These are phyloP conservation scores for Pachypeltis micranthus DNA, from an alignment of 1,140 invertebrate genomes.

Conservation along the genomic window DNA sequence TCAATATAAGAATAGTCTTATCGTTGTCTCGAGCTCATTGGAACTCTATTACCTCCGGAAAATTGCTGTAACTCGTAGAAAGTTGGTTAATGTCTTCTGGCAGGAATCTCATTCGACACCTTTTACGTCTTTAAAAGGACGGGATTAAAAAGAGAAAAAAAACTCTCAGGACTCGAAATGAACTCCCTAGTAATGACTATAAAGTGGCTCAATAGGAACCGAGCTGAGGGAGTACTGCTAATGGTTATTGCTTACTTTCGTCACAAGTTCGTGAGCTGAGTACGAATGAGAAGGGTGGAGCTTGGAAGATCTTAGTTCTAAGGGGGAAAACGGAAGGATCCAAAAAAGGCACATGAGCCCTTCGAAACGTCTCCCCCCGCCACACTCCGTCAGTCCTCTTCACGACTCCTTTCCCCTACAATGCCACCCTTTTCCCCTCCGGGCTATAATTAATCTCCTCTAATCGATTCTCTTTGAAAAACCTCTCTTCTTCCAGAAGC, in stretches of 20 bases:
- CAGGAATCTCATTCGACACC: no score
- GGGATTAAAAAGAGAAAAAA: no score
- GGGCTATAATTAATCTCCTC: constrained; percentile 4
- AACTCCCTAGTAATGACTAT: not conserved
- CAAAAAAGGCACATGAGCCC: not conserved
- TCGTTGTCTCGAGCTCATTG: no score
- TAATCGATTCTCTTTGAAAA: not conserved
- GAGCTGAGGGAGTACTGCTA: not conserved
- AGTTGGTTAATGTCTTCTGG: no score
- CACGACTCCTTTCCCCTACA: not conserved
- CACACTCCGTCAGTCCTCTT: not conserved
- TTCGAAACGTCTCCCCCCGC: not conserved
- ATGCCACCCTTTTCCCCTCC: no score
- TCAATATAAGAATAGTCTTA: no score
- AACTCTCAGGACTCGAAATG: no score
- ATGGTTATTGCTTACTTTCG: constrained; percentile 8
- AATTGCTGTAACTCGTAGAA: no score
- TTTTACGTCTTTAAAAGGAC: no score
- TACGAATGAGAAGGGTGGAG: not conserved
- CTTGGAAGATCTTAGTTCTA: not conserved
- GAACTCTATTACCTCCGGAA: no score
- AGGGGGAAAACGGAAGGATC: not conserved
- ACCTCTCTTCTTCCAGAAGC: not conserved
- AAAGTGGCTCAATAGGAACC: not conserved
- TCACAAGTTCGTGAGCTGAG: constrained; percentile 4